Base-by-base conservation (phyloP, 2,888 invertebrate genomes). In the Invenusta paracnida region DNA sequence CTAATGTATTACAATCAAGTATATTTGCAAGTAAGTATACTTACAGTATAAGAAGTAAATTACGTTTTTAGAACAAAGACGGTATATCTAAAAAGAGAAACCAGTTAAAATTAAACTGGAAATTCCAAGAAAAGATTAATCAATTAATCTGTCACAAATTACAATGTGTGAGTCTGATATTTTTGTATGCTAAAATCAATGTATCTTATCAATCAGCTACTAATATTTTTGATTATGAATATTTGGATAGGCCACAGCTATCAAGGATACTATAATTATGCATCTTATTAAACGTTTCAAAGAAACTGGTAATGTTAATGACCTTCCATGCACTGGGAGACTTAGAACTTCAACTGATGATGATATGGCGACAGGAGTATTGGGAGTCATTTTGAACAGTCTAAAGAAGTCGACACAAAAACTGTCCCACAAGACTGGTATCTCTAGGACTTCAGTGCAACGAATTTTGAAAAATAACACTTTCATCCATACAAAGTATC, bases 301-400 rank as follows among this genome's bases (percentile, higher is more conserved):
- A 73, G 73, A 73, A 73, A 73, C 17, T 2, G 73, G 73, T 73
- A 73, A 23, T 73, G 73, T 73, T 73, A 5, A 73, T 23, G 23
- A 73, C 27, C 23, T 73, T 73, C 73, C 73, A 73, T 23, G 73
- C 73, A 73, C 27, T 73, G 73, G 73, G 73, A 23, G 73, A 73
- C 73, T 23, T 73, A 73, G 73, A 73, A 73, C 73, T 73, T 73
- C 25, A 73, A 73, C 73, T 73, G 73, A 73, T 73, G 73, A 73
- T 73, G 27, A 73, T 23, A 73, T 25, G 23, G 73, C 23, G 73
- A 73, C 73, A 73, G 73, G 73, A 73, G 73, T 73, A 73, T 73
- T 73, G 73, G 73, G 73, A 2, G 27, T 73, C 73, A 5, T 73
- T 73, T 73, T 5, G 17, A 5, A 73, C 25, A 73, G 73, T 73